Percentiles rank a stretch among this genome's conserved stretches.
Conservation (phyloP, 1,140 invertebrate species). For the Pararge aegeria region DNA sequence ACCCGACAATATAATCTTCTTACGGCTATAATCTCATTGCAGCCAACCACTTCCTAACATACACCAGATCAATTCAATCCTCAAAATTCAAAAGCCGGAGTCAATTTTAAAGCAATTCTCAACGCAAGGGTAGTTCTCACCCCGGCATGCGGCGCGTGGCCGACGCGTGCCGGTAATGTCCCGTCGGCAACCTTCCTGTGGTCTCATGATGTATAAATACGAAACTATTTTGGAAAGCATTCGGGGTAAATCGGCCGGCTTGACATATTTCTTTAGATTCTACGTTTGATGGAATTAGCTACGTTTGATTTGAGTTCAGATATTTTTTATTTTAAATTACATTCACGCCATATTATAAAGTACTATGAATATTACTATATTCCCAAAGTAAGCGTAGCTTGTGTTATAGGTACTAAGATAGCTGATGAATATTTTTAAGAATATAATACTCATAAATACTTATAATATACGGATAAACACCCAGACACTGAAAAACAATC, state of each 20-base stretch:
- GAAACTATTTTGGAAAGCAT: conserved; percentile 41
- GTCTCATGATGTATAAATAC: conserved; percentile 47
- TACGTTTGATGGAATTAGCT: not conserved
- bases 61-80: conserved; percentile 17
- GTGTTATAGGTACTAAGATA: too few species aligned
- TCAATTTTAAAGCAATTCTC: conserved; percentile 59
- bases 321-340: too few species aligned
- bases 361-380: too few species aligned
- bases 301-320: not conserved
- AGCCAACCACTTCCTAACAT: conserved; percentile 13
- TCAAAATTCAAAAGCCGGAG: conserved; percentile 37
- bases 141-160: conserved; percentile 31
- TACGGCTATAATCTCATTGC: not conserved
- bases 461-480: too few species aligned
- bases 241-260: conserved; percentile 36
- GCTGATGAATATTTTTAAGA: too few species aligned
- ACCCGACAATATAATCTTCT: not conserved
- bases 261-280: conserved; percentile 8
- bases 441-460: too few species aligned
- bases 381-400: too few species aligned
- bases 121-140: conserved; percentile 30
- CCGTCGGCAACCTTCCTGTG: conserved; percentile 35
- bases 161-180: conserved; percentile 41
- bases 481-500: too few species aligned
- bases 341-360: too few species aligned